phyloP scores from a whole-genome alignment of 2,113 vertebrate species.

The Vidua chalybeata region DNA sequence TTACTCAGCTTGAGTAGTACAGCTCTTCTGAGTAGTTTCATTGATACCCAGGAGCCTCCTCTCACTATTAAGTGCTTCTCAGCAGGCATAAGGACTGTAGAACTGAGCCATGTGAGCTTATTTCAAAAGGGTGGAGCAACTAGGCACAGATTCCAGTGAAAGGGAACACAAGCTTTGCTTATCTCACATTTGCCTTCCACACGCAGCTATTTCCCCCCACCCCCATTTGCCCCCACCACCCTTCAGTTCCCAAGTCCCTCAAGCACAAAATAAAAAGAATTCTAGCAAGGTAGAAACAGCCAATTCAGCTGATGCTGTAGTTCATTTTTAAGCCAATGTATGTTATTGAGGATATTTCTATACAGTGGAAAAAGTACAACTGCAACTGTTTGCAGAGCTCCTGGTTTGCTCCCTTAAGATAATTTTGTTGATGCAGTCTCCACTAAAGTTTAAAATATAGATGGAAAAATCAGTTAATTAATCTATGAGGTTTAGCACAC shows the following conservation, averaged over 20 bases:
- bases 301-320: not conserved
- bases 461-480: not conserved
- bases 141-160: not conserved
- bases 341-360: not conserved
- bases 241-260: not conserved
- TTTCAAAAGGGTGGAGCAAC: not conserved
- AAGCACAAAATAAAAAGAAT: not conserved
- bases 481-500: not conserved
- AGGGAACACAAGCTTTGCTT: not conserved
- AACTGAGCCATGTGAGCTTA: not conserved
- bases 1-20: not conserved
- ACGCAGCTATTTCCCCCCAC: not conserved
- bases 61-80: not conserved
- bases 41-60: not conserved
- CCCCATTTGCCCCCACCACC: rapidly evolving
- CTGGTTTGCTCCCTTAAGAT: not conserved
- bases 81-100: not conserved
- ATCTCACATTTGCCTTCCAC: not conserved
- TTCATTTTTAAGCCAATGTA: not conserved
- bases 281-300: not conserved
- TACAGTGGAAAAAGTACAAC: not conserved
- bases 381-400: not conserved
- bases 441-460: not conserved
- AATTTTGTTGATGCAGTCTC: not conserved
- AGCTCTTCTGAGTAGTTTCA: not conserved